phyloP scores from a whole-genome alignment of 2,888 invertebrate genomes.

The Conistra vaccinii region DNA sequence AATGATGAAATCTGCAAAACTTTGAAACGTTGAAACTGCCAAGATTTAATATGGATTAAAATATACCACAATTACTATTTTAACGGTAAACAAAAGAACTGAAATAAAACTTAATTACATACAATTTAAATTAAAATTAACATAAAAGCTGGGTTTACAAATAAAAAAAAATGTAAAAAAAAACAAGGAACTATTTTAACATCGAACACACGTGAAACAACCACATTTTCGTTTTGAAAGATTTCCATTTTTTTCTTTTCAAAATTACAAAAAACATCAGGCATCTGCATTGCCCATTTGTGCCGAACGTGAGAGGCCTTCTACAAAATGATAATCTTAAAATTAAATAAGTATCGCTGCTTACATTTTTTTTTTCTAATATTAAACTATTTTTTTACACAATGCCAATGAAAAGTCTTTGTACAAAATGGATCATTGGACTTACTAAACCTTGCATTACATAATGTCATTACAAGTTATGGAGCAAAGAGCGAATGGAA shows the following conservation, averaged over 20 bases:
- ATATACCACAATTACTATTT: conserved; percentile 24
- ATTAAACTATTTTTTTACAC: conserved; percentile 26
- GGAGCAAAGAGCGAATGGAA: conserved; percentile 1
- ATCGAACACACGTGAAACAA: conserved; percentile 15
- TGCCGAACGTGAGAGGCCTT: neutral
- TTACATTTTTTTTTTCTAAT: neutral
- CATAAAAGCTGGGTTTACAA: conserved; percentile 21
- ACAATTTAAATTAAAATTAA: conserved; percentile 45
- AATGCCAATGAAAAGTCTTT: conserved; percentile 32
- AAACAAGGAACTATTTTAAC: conserved; percentile 45
- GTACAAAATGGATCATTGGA: conserved; percentile 21
- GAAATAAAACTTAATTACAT: conserved; percentile 42
- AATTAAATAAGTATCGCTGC: conserved; percentile 50
- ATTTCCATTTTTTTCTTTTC: neutral
- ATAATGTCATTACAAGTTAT: neutral
- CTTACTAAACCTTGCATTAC: neutral
- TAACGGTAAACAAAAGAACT: conserved; percentile 41
- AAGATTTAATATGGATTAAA: conserved; percentile 33
- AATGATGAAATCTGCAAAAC: too few relatives aligned
- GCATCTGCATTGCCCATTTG: neutral
- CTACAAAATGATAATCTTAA: conserved; percentile 47
- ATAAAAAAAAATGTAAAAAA: conserved; percentile 16
- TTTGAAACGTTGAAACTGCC: too few relatives aligned
- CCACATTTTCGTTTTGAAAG: neutral
- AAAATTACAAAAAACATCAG: neutral